These are phyloP conservation scores for Acromyrmex charruanus DNA, from an alignment of 1,140 invertebrate species.

Conservation along the genomic window DNA sequence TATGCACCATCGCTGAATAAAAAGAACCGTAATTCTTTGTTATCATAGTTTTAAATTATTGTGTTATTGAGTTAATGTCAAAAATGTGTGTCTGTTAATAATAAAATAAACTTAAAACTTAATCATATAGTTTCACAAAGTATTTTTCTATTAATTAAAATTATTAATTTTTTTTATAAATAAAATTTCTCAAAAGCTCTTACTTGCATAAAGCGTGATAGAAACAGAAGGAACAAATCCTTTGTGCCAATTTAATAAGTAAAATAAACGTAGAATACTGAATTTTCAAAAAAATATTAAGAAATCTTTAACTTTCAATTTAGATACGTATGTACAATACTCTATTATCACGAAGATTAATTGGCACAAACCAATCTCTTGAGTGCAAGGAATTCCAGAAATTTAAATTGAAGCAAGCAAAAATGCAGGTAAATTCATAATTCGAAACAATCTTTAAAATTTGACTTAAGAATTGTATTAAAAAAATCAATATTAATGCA, in stretches of 20 bases:
- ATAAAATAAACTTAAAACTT: neutral
- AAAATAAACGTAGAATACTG: neutral
- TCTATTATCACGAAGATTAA: constrained; percentile 13
- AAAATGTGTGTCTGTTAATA: neutral
- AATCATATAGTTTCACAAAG: neutral
- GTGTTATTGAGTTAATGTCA: neutral
- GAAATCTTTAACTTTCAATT: neutral
- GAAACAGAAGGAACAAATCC: neutral
- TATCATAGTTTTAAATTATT: neutral
- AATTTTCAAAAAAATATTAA: neutral
- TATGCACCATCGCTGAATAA: neutral
- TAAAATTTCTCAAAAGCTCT: neutral
- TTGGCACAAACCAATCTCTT: neutral
- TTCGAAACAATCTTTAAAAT: neutral
- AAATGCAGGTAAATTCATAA: constrained; percentile 71
- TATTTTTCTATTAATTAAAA: constrained; percentile 3
- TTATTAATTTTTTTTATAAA: neutral
- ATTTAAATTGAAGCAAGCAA: constrained; percentile 76
- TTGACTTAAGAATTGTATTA: neutral
- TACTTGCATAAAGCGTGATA: neutral
- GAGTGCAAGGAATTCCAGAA: constrained; percentile 59
- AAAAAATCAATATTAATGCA: neutral
- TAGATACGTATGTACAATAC: constrained; percentile 18
- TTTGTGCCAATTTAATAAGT: no score
- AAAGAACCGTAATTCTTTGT: neutral